Percentiles rank a stretch among this genome's conserved stretches.
Conservation (phyloP, 1,140 invertebrate genomes). For the Medauroidea extradentata region DNA sequence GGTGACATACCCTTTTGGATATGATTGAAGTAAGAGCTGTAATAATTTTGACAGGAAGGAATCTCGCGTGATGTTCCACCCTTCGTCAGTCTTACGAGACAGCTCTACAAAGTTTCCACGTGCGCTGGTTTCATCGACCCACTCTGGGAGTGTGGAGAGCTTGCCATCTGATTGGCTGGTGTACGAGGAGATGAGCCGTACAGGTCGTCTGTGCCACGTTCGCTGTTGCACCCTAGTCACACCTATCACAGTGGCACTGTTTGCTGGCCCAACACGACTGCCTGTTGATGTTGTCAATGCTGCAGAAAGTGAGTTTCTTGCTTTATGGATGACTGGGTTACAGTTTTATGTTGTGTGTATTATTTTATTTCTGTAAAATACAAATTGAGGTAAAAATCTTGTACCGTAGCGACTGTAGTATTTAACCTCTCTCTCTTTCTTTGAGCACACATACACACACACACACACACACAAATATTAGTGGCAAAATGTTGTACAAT, state of each 20-base stretch:
- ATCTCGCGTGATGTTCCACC: conserved; percentile 69
- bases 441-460: no score
- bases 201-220: conserved; percentile 59
- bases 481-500: no score
- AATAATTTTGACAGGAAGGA: conserved; percentile 56
- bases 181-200: conserved; percentile 75
- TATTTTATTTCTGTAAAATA: no score
- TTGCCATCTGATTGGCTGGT: conserved; percentile 78
- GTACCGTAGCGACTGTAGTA: no score
- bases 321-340: no score
- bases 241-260: conserved; percentile 72
- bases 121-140: conserved; percentile 37
- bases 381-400: no score
- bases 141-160: conserved; percentile 42
- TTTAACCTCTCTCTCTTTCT: no score
- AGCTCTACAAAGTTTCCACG: conserved; percentile 36
- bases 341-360: no score
- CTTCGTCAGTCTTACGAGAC: conserved; percentile 62
- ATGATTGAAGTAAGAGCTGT: no score
- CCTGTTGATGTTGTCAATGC: conserved; percentile 55
- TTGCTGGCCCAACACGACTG: conserved; percentile 67
- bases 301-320: conserved; percentile 5
- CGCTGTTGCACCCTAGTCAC: conserved; percentile 73
- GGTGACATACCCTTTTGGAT: no score
- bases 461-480: no score